Evolutionary conservation across 2,888 invertebrate genomes (phyloP), one percentile per base, ranked within the genome.

Genomic region (Linnaemya tessellans): DNA sequence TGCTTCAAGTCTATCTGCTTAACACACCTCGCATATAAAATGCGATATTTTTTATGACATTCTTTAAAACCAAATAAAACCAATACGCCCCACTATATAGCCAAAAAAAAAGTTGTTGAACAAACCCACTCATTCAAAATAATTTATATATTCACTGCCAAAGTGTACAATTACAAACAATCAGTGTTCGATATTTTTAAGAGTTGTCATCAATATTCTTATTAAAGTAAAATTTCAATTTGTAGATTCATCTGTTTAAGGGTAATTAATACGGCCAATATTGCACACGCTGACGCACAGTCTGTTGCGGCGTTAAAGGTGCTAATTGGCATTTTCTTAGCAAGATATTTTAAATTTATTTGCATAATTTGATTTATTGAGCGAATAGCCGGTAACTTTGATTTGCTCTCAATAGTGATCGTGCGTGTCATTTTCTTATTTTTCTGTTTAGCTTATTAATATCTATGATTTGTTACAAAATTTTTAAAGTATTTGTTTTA

Each of bases 21-120:
- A 64, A 82, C 79, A 79, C 85, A 71, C 78, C 73, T 80, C 64
- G 62, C 68, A 74, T 74, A 79, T 62, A 56, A 71, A 77, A 82
- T 77, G 51, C 38, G 54, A 62, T 70, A 77, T 70, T 75, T n/a
- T 77, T 70, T 73, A 77, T 77, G 65, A 78, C 35, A 22, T 64
- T 62, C 68, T 75, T 70, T 70, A 3, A 77, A 77, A 77, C 49
- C 70, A 65, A 65, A 65, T 73, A 22, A 30, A 54, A 41, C 25
- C 35, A 46, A 15, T 58, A 70, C 9, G n/a, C 30, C 30, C 43
- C 43, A 35, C 43, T 30, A 43, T 30, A 67, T 46, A 64, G 30
- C 22, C 22, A 73, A 65, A n/a, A n/a, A n/a, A n/a, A n/a, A 73
- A 67, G 25, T 67, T 51, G 11, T 41, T 51, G 58, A 51, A 60